These are phyloP conservation scores for Adoxophyes honmai DNA, from an alignment of 1,140 invertebrate species.

Conservation along the genomic window DNA sequence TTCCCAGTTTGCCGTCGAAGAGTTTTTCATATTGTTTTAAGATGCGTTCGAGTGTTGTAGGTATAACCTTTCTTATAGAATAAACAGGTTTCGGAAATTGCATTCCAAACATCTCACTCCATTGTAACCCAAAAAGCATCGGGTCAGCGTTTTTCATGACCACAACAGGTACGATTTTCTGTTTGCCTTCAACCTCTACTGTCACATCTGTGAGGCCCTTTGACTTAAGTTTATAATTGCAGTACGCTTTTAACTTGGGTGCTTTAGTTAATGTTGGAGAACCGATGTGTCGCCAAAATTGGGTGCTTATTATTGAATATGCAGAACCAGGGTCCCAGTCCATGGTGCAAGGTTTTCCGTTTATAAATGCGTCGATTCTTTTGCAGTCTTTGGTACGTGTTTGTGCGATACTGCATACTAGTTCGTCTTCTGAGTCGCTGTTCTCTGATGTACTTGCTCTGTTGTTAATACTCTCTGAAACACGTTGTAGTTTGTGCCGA, in stretches of 20 bases:
- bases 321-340: too few species aligned
- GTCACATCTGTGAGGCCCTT: conserved; percentile 7
- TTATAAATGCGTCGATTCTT: too few species aligned
- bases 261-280: background rate
- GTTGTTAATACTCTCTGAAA: background rate
- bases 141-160: conserved; percentile 17
- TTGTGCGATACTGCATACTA: too few species aligned
- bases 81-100: conserved; percentile 16
- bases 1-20: conserved; percentile 16
- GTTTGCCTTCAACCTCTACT: conserved; percentile 16
- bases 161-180: too few species aligned
- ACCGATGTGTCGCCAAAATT: conserved; percentile 18
- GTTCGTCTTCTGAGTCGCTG: too few species aligned
- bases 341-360: too few species aligned
- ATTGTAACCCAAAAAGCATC: conserved; percentile 16
- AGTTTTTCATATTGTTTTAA: background rate
- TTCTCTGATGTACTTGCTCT: background rate
- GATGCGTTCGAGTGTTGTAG: background rate
- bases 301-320: too few species aligned
- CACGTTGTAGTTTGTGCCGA: background rate
- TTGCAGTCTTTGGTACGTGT: too few species aligned
- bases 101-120: conserved; percentile 17
- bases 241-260: too few species aligned
- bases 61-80: conserved; percentile 1
- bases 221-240: conserved; percentile 17